These are phyloP conservation scores for Calliphora vicina DNA, from an alignment of 1,140 invertebrate genomes.

Conservation along the genomic window DNA sequence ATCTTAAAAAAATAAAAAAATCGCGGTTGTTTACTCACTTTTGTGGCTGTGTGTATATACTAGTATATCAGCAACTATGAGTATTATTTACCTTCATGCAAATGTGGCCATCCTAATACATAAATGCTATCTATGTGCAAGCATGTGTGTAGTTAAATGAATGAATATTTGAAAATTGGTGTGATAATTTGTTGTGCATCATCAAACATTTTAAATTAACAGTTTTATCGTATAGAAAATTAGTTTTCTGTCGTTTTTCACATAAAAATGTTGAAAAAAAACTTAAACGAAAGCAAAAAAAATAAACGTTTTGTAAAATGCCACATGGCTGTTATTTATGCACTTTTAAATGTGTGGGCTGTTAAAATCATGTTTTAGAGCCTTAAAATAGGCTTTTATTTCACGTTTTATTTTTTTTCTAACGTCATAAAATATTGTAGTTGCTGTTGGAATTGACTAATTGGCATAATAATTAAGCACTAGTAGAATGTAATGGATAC, in stretches of 20 bases:
- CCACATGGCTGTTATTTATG: not conserved
- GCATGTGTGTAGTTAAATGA: not conserved
- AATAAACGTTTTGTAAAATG: not conserved
- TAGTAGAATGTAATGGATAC: not conserved
- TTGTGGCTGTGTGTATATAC: too few species aligned
- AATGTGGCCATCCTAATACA: not conserved
- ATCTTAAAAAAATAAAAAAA: too few species aligned
- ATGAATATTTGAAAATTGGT: not conserved
- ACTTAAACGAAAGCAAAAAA: not conserved
- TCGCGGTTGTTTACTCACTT: too few species aligned
- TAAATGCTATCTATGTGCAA: not conserved
- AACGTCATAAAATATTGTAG: not conserved
- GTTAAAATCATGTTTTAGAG: not conserved
- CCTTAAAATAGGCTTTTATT: conserved; percentile 8
- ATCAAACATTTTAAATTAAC: conserved; percentile 33
- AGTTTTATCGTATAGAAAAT: conserved; percentile 7
- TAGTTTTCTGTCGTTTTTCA: not conserved
- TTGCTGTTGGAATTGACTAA: not conserved
- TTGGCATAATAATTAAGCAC: conserved; percentile 16
- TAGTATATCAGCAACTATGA: too few species aligned
- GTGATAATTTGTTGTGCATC: conserved; percentile 29
- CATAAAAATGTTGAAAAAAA: not conserved
- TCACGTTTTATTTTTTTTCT: not conserved
- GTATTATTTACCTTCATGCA: too few species aligned
- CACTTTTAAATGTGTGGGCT: not conserved